Evolutionary conservation across 2,888 invertebrate genomes (phyloP), one percentile per base, ranked within the genome.

Genomic region (Macaria liturata): DNA sequence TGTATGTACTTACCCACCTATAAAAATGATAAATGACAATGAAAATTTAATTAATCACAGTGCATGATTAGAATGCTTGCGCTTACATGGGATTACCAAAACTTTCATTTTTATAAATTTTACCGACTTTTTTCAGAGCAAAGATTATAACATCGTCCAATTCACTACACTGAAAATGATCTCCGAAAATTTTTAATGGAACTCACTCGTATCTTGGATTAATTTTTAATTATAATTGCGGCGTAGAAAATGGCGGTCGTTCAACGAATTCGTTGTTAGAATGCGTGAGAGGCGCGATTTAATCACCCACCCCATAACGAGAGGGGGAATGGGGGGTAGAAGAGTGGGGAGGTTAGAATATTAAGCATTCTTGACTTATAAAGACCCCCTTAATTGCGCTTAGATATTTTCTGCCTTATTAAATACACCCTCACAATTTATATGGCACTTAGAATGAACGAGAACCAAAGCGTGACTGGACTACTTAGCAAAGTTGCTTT

Each of bases 171-270:
- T 49, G 52, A 59, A 55, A 59, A 60, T 60, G 40, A 56, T 60
- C 46, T 30, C 9, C 5, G 54, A 46, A 52, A 8, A 9, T 55
- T 56, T 55, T 55, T 52, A 53, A 56, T 49, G 46, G 52, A 75
- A 73, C 79, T 80, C 76, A 71, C 74, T 75, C 71, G 71, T 72
- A 71, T 74, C 42, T 71, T 59, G 78, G 83, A 87, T 89, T 86
- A 86, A 86, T 86, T 86, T 88, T 89, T 88, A 90, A 90, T 89
- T 88, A 88, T 88, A 87, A 89, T 84, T 79, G 82, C 80, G 75
- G 74, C 69, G 75, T 81, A 76, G 80, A 80, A 80, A 84, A 83
- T 80, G 79, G 78, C 79, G 74, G 72, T 69, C 76, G 71, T 73
- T 76, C 69, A 69, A 57, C 58, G 62, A 74, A 79, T 76, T 76